Percentiles rank a stretch among this genome's conserved stretches.
These are phyloP conservation scores for Drosophila anceps DNA, from an alignment of 2,888 invertebrate genomes.

Conservation along the genomic window DNA sequence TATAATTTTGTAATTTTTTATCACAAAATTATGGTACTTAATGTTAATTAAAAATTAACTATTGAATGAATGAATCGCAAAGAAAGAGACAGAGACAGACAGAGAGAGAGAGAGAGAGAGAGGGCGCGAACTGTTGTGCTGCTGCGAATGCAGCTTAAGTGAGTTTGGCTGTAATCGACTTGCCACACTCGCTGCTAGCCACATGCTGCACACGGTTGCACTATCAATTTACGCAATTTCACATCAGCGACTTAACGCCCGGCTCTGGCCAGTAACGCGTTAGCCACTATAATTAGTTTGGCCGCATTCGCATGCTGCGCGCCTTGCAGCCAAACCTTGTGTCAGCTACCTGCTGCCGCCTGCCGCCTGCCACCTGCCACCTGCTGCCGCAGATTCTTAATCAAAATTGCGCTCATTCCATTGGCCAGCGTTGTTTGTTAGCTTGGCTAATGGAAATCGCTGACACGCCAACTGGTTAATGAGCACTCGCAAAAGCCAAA, in stretches of 20 bases:
- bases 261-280: constrained; percentile 11
- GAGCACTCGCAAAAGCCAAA: constrained; percentile 19
- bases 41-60: background rate
- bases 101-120: background rate
- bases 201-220: constrained; percentile 8
- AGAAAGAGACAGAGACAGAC: background rate
- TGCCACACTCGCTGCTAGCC: constrained; percentile 13
- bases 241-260: background rate
- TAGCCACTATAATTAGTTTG: constrained; percentile 55
- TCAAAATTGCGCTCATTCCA: constrained; percentile 48
- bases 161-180: constrained; percentile 18
- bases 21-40: background rate
- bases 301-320: constrained; percentile 41
- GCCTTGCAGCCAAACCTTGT: constrained; percentile 31
- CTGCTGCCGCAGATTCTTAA: constrained; percentile 40
- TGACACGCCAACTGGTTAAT: constrained; percentile 30
- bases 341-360: constrained; percentile 21
- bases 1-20: background rate
- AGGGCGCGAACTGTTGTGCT: background rate
- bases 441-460: constrained; percentile 39
- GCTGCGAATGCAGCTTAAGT: background rate
- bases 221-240: constrained; percentile 27
- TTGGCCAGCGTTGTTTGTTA: constrained; percentile 9
- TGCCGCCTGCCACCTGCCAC: constrained; percentile 13
- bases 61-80: background rate